Conservation (phyloP, 2,888 invertebrate genomes). For the Andricus curvator region DNA sequence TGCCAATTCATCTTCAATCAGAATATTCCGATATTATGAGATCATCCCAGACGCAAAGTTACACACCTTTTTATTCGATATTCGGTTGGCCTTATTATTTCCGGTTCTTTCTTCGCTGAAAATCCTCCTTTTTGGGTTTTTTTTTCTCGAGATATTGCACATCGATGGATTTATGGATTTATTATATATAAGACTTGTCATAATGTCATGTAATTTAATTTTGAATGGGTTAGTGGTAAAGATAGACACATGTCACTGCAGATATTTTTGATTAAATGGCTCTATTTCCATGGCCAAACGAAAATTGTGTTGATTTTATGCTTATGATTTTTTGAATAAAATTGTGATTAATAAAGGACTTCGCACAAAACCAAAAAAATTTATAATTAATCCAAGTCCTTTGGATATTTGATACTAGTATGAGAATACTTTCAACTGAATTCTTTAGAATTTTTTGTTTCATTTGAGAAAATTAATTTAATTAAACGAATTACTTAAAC, state of each 20-base stretch:
- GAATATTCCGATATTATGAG: neutral
- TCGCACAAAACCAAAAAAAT: no score
- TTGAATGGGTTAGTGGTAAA: neutral
- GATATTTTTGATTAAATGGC: neutral
- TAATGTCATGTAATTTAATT: neutral
- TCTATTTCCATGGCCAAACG: neutral
- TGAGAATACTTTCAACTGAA: no score
- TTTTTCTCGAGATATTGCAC: constrained; percentile 1
- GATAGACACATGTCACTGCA: neutral
- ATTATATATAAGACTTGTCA: constrained; percentile 1
- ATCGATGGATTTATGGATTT: constrained; percentile 3
- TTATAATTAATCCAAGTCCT: no score
- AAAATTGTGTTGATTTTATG: neutral
- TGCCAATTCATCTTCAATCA: constrained; percentile 3
- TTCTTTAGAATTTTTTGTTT: no score
- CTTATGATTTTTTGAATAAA: no score
- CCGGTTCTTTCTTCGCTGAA: constrained; percentile 1
- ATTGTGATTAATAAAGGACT: no score
- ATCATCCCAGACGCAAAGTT: constrained; percentile 19
- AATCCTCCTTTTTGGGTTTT: neutral
- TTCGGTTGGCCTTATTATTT: constrained; percentile 22
- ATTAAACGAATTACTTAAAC: no score
- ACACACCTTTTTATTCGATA: constrained; percentile 43
- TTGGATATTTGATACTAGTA: no score
- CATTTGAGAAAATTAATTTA: no score